phyloP scores from a whole-genome alignment of 2,797 vertebrate species.

The Aphelocoma californica region DNA sequence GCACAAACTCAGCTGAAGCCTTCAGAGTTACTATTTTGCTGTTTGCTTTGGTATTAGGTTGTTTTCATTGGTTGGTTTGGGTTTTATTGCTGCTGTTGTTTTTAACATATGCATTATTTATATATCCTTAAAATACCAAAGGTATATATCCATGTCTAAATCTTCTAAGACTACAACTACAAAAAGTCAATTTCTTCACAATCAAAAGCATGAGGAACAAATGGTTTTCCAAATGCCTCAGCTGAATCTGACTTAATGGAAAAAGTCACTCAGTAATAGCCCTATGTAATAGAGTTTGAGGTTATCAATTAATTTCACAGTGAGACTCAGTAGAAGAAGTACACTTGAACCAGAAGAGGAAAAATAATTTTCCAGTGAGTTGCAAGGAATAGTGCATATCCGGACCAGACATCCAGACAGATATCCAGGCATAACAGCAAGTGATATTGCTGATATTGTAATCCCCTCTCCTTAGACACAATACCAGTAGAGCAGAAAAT shows the following conservation, averaged over 20 bases:
- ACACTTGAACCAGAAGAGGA: background rate
- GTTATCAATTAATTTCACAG: background rate
- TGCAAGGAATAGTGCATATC: fast-evolving
- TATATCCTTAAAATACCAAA: background rate
- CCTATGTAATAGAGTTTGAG: background rate
- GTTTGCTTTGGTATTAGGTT: fast-evolving
- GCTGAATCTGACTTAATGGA: background rate
- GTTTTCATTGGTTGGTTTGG: background rate
- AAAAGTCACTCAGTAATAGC: background rate
- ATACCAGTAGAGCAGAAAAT: slow-evolving; percentile 39
- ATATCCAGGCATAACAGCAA: background rate
- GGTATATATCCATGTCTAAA: background rate
- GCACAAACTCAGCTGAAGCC: background rate
- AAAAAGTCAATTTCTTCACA: background rate
- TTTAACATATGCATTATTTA: background rate
- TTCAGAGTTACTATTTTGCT: background rate
- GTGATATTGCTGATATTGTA: background rate
- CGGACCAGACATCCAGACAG: background rate
- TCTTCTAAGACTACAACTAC: background rate
- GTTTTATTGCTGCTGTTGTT: background rate
- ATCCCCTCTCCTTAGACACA: background rate
- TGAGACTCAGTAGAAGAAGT: background rate
- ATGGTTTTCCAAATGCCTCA: background rate
- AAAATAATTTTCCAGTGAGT: background rate
- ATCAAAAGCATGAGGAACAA: background rate